phyloP scores from a whole-genome alignment of 2,888 invertebrate species.

The Pachydiplax longipennis region DNA sequence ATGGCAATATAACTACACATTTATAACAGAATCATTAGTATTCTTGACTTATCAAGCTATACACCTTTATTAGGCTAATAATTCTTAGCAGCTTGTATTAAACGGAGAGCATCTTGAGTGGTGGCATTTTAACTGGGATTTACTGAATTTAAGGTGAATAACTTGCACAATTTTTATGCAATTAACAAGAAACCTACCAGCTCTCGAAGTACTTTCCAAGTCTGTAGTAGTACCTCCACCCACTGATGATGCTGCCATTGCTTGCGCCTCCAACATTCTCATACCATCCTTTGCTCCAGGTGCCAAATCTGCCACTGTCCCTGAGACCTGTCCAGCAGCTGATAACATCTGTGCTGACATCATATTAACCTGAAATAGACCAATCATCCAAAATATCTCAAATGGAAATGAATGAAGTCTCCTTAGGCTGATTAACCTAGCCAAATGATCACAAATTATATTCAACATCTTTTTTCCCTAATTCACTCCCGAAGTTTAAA shows the following conservation, averaged over 20 bases:
- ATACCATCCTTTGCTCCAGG: conserved; percentile 85
- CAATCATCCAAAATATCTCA: background rate
- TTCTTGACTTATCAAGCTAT: too few species aligned
- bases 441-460: background rate
- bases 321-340: conserved; percentile 71
- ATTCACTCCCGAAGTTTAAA: background rate
- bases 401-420: background rate
- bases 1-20: too few species aligned
- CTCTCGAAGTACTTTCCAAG: background rate
- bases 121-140: too few species aligned
- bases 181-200: background rate
- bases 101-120: too few species aligned
- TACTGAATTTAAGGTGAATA: too few species aligned
- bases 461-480: background rate
- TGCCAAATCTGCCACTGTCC: conserved; percentile 75
- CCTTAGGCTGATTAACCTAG: background rate
- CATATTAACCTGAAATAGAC: conserved; percentile 76
- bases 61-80: too few species aligned
- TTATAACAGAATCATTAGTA: too few species aligned
- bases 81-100: too few species aligned
- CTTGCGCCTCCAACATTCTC: conserved; percentile 86
- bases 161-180: too few species aligned
- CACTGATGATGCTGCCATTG: conserved; percentile 62
- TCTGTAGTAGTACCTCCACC: conserved; percentile 52
- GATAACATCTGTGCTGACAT: conserved; percentile 98